Base-by-base conservation (phyloP, 2,888 invertebrate genomes). In the Rhopalosiphum nymphaeae region DNA sequence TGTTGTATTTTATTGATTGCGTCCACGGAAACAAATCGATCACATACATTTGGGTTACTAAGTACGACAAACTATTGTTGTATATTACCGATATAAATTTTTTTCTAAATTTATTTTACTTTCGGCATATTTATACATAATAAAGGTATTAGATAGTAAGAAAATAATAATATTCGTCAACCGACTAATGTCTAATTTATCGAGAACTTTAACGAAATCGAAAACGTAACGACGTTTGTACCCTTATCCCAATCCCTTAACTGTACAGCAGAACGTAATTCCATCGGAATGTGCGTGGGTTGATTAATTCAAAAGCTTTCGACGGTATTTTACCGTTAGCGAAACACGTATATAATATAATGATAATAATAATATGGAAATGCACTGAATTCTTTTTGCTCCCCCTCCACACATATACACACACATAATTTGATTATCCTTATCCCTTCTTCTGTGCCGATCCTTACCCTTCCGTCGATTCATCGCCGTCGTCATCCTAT, bases 261-360 rank as follows among this genome's bases (percentile, higher is more conserved):
- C 36, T 36, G 21, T 46, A 46, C 42, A 10, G 26, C 36, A 21
- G 53, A 56, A 91, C 84, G 53, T 87, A 92, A 92, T 92, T 86
- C 87, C 46, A 46, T 87, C 25, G 88, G 91, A 92, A 88, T 88
- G 61, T n/a, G 49, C 46, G 49, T 1, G 53, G 29, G 42, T 92
- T 92, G 88, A 92, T 92, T 89, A 92, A 92, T 92, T 92, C 88
- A 46, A 67, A 42, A 61, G 67, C 67, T 87, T 88, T 92, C 29
- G 42, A 61, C 29, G 53, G 88, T 36, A 88, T 92, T 92, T 87
- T 61, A 67, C 87, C 67, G 49, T 92, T 67, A 67, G n/a, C 84
- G 56, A 85, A 78, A 78, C 53, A 36, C 92, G 36, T 57, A 89
- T 57, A 29, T 88, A 29, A 26, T 26, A 26, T 42, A 57, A 46